These are phyloP conservation scores for Peromyscus aztecus DNA, from an alignment of 2,797 vertebrate species.

Conservation along the genomic window DNA sequence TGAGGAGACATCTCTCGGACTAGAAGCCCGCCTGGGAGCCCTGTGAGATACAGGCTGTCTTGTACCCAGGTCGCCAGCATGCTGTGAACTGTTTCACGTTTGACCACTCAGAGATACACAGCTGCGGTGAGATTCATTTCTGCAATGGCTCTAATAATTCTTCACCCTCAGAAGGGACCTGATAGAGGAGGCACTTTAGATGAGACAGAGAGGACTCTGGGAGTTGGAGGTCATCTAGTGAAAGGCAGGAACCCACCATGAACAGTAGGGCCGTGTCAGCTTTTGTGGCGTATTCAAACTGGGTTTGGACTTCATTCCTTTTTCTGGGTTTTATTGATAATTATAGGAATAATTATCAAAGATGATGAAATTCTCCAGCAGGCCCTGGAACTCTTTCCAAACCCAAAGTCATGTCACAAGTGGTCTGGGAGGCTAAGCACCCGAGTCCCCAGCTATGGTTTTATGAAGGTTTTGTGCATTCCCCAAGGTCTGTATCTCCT, in stretches of 20 bases:
- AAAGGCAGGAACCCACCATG: background rate
- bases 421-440: background rate
- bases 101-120: background rate
- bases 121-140: background rate
- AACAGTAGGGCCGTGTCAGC: background rate
- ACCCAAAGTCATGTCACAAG: background rate
- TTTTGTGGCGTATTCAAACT: background rate
- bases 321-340: background rate
- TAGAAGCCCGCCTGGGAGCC: background rate
- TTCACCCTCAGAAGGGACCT: background rate
- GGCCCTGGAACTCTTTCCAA: background rate
- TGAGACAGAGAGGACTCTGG: background rate
- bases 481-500: background rate
- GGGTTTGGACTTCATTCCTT: background rate
- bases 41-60: background rate
- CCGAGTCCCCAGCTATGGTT: background rate
- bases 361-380: background rate
- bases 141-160: background rate
- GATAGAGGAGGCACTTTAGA: background rate
- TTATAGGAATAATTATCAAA: background rate
- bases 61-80: no score
- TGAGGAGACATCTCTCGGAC: rapidly evolving
- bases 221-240: background rate
- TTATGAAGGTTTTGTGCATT: background rate
- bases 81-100: background rate